Conservation (phyloP, 2,113 vertebrate genomes). For the Falcunculus frontatus region DNA sequence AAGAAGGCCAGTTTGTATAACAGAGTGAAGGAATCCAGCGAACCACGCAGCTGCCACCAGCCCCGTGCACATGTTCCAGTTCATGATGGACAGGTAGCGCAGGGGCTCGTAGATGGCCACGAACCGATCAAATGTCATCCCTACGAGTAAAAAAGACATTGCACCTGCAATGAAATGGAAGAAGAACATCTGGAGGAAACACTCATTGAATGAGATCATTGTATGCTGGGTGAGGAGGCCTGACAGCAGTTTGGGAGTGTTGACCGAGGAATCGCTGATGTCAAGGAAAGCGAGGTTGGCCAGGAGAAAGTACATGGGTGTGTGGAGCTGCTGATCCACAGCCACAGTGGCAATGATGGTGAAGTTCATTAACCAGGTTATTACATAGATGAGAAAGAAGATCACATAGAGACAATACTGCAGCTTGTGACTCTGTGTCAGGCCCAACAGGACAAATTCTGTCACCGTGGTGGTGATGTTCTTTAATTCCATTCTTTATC, state of each 20-base stretch:
- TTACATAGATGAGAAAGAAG: background rate
- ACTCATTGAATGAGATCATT: background rate
- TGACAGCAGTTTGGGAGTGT: background rate
- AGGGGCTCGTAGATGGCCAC: background rate
- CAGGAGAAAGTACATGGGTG: background rate
- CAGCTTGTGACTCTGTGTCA: background rate
- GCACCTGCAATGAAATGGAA: background rate
- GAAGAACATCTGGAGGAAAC: background rate
- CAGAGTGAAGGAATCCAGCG: background rate
- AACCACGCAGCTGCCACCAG: background rate
- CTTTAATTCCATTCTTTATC: background rate
- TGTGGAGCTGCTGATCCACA: background rate
- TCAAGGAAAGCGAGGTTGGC: background rate
- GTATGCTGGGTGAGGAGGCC: background rate
- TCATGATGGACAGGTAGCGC: background rate
- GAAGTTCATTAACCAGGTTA: background rate
- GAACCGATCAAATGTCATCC: rapidly evolving
- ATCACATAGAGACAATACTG: background rate
- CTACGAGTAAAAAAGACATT: rapidly evolving
- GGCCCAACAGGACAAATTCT: background rate
- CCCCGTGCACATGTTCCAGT: rapidly evolving
- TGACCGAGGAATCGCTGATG: background rate
- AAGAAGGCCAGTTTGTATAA: background rate
- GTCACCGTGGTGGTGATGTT: background rate
- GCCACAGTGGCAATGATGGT: background rate